Conservation (phyloP, 2,888 invertebrate genomes). For the Drosophila buzzatii region DNA sequence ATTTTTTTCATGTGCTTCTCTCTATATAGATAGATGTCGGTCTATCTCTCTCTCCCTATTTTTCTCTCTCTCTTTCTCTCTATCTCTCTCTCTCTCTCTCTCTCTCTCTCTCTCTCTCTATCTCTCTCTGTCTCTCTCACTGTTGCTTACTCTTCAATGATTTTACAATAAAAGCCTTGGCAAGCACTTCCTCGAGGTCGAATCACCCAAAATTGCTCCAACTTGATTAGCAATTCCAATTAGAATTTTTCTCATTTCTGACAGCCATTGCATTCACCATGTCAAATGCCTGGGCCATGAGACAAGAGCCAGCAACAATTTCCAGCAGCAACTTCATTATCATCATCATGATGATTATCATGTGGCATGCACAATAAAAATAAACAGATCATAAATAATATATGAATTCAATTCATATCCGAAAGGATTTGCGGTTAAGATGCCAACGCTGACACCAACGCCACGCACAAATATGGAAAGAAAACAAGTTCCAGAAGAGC, state of each 20-base stretch:
- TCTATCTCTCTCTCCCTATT: too few species aligned
- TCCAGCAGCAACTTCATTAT: conserved; percentile 28
- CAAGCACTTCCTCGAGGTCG: conserved; percentile 34
- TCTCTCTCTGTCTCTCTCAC: background rate
- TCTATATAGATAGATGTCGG: too few species aligned
- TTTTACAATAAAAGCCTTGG: conserved; percentile 26
- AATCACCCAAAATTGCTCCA: conserved; percentile 65
- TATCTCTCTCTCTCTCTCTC: background rate
- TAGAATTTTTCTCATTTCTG: conserved; percentile 78
- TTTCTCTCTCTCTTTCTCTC: too few species aligned
- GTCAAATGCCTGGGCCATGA: conserved; percentile 14
- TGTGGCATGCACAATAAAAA: conserved; percentile 78
- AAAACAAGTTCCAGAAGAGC: conserved; percentile 58
- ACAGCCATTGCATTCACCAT: conserved; percentile 60
- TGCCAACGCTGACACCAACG: conserved; percentile 50
- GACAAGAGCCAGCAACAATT: conserved; percentile 31
- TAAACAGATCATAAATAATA: conserved; percentile 81
- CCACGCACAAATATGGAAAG: conserved; percentile 73
- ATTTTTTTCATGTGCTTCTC: too few species aligned
- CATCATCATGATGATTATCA: conserved; percentile 52
- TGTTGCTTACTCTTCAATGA: background rate
- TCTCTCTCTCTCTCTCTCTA: background rate
- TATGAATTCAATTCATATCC: conserved; percentile 82
- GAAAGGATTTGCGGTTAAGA: conserved; percentile 80
- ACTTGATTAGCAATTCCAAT: conserved; percentile 81